Conservation (phyloP, 2,797 vertebrate species). For the Clarias pachynema region DNA sequence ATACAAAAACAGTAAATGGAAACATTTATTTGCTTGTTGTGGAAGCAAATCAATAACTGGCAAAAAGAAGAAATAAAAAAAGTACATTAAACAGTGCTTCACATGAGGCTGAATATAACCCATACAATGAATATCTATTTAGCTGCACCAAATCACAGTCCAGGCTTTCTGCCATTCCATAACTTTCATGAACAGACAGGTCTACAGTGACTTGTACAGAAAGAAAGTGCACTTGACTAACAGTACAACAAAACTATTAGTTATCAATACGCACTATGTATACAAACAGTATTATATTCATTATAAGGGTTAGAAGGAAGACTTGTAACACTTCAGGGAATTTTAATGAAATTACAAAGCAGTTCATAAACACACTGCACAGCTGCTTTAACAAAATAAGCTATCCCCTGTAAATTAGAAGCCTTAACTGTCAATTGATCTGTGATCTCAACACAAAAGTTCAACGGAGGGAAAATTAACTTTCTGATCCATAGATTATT, state of each 20-base stretch:
- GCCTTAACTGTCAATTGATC: neutral
- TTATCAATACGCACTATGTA: neutral
- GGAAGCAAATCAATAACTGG: slow-evolving; percentile 35
- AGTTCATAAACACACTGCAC: slow-evolving; percentile 17
- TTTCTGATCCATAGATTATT: neutral
- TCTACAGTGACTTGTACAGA: neutral
- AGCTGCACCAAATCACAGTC: slow-evolving; percentile 20
- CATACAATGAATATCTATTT: slow-evolving; percentile 24
- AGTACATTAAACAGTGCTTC: slow-evolving; percentile 48
- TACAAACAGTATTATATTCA: neutral
- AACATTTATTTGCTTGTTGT: slow-evolving; percentile 54
- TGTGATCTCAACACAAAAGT: neutral
- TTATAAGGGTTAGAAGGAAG: slow-evolving; percentile 18
- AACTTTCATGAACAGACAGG: slow-evolving; percentile 1
- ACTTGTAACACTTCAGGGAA: slow-evolving; percentile 31
- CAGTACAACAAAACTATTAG: slow-evolving; percentile 6
- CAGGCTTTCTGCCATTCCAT: neutral
- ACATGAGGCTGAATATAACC: slow-evolving; percentile 33
- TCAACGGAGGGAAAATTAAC: neutral
- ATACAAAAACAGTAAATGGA: slow-evolving; percentile 14
- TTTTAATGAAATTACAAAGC: slow-evolving; percentile 23
- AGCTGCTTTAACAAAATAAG: slow-evolving; percentile 23
- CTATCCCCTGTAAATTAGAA: neutral
- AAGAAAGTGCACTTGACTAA: slow-evolving; percentile 7
- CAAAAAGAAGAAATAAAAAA: slow-evolving; percentile 6